phyloP scores from a whole-genome alignment of 2,888 invertebrate genomes.

The Sinhomidia bicolor region DNA sequence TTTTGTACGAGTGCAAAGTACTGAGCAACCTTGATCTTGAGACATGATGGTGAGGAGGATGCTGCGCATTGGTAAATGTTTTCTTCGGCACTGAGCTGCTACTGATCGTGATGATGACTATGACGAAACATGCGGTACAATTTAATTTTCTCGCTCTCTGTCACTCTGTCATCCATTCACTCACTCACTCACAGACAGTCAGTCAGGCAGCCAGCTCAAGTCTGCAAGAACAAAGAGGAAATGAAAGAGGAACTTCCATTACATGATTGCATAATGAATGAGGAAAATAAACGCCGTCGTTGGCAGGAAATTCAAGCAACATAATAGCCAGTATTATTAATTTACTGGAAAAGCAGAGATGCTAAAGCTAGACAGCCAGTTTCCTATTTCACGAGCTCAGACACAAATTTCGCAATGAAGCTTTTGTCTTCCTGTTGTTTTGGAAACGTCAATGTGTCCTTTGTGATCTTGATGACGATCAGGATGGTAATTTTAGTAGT shows the following conservation, averaged over 20 bases:
- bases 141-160: constrained; percentile 61
- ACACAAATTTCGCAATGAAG: neutral
- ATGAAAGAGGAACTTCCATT: constrained; percentile 24
- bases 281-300: constrained; percentile 11
- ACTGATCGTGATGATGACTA: neutral
- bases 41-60: neutral
- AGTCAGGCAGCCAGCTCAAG: too few relatives aligned
- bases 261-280: constrained; percentile 52
- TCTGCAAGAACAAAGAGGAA: neutral
- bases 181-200: too few relatives aligned
- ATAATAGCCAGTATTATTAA: too few relatives aligned
- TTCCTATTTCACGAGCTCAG: neutral
- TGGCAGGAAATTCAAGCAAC: too few relatives aligned
- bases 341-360: too few relatives aligned
- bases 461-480: neutral
- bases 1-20: neutral
- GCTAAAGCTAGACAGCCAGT: neutral
- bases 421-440: neutral
- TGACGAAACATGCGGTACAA: constrained; percentile 58
- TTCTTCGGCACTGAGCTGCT: neutral
- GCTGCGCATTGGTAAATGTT: too few relatives aligned
- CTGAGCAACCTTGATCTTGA: constrained; percentile 65
- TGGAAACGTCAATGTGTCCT: neutral
- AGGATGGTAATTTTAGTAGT: too few relatives aligned
- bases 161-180: neutral